Conservation (phyloP, 1,140 invertebrate species). For the Harlomillsia oculata region DNA sequence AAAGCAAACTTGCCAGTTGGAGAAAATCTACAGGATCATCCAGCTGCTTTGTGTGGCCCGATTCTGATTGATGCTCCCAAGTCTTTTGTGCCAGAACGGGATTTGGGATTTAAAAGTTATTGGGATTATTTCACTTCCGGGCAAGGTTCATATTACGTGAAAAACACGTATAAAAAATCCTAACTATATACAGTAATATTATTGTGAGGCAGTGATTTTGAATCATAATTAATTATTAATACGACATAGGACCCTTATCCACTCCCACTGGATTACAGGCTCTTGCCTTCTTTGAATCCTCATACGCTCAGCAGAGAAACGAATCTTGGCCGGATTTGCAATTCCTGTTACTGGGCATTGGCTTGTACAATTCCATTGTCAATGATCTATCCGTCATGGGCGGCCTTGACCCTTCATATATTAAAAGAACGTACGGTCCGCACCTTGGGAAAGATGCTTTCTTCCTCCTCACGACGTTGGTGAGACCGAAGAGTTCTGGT, state of each 20-base stretch:
- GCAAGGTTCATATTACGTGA: neutral
- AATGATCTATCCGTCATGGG: conserved; percentile 1
- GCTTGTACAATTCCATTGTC: neutral
- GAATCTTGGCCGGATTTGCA: conserved; percentile 14
- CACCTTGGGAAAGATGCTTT: conserved; percentile 11
- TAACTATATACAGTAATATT: neutral
- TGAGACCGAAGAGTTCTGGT: conserved; percentile 8
- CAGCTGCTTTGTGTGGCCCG: conserved; percentile 3
- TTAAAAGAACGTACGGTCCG: neutral
- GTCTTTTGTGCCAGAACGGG: conserved; percentile 11
- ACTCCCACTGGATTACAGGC: conserved; percentile 8
- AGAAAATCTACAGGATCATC: conserved; percentile 40
- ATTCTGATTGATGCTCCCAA: conserved; percentile 2
- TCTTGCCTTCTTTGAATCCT: conserved; percentile 7
- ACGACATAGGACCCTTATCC: conserved; percentile 1
- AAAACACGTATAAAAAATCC: neutral
- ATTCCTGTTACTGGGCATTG: conserved; percentile 3
- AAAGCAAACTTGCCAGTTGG: conserved; percentile 28
- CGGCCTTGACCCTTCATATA: neutral
- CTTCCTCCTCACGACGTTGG: conserved; percentile 6
- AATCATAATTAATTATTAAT: neutral
- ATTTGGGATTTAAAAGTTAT: neutral
- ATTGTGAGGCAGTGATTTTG: too few relatives aligned
- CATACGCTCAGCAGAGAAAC: neutral
- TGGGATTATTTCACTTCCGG: conserved; percentile 1